Base-by-base conservation (phyloP, 1,140 invertebrate species). In the Anoplolepis gracilipes region DNA sequence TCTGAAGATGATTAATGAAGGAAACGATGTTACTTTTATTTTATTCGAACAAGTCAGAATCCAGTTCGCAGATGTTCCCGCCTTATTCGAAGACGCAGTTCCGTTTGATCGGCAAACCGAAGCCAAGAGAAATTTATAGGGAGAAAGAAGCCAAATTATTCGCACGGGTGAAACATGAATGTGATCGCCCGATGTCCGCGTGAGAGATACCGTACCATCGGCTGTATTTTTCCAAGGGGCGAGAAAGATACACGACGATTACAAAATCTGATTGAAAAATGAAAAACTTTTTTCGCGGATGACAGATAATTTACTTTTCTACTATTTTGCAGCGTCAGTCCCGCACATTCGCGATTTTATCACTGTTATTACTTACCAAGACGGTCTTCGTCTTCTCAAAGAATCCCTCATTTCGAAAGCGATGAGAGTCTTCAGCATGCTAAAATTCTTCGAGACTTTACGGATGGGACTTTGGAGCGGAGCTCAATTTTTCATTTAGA, bases 401-500 rank as follows among this genome's bases (percentile, higher is more conserved):
- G 19, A 81, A 55, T 57, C 13, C 30, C 22, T 61, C 59, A 55
- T 42, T 59, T 53, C 28, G 30, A 33, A 53, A 39, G 65, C 65
- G 78, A 82, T 82, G 53, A 82, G 72, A 82, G 36, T 82, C 67
- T 16, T 82, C 67, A 28, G 16, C 75, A 76, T 33, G 7, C 76
- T 69, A 67, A 85, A 46, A 65, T 55, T 70, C 25, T 42, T 70
- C 39, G 64, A 81, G 64, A 85, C 62, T 79, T 78, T 62, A 69
- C 75, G 84, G 75, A 85, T 22, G 53, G 25, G 49, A 36, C 81
- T 53, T 13, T 42, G 30, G 73, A 67, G 19, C 61, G 59, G 30
- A 59, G 82, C 61, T 78, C 67, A 61, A 85, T 85, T 85, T 85
- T 85, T 85, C 76, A 85, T 81, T 85, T 81, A 84, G 46, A 49